Conservation (phyloP, 2,113 vertebrate genomes). For the Stomatorhinus ivindoensis region DNA sequence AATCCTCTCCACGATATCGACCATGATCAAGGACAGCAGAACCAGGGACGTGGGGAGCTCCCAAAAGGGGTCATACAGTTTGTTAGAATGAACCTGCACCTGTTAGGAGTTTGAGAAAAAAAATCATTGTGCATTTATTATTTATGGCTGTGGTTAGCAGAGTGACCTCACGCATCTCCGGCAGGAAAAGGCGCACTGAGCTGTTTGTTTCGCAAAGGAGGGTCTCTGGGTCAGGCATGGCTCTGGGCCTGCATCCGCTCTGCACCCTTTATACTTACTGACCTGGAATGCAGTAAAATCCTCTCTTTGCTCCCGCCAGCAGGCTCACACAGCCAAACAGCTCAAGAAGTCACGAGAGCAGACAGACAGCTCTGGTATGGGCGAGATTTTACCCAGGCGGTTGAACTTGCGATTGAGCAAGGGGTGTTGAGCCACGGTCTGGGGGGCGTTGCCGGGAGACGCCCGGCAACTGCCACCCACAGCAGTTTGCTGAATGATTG, state of each 20-base stretch:
- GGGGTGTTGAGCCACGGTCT: background rate
- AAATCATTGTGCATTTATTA: background rate
- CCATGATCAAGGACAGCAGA: constrained; percentile 58
- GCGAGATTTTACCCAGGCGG: background rate
- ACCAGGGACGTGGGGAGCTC: constrained; percentile 70
- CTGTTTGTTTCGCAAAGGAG: background rate
- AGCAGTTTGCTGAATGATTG: background rate
- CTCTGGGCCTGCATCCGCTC: background rate
- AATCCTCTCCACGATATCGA: constrained; percentile 67
- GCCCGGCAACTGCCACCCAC: background rate
- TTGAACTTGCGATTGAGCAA: background rate
- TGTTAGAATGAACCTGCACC: constrained; percentile 50
- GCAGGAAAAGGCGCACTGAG: background rate
- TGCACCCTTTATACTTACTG: background rate
- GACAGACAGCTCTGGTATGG: background rate
- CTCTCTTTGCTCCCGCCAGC: background rate
- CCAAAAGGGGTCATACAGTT: constrained; percentile 38
- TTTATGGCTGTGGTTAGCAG: background rate
- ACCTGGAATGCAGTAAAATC: background rate
- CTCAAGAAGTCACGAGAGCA: background rate
- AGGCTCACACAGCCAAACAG: background rate
- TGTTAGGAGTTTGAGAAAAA: constrained; percentile 25
- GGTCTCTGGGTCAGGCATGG: background rate
- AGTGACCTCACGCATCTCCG: background rate
- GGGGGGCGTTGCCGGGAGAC: background rate